Percentiles rank a stretch among this genome's conserved stretches.
Conservation (phyloP, 2,113 vertebrate species). For the Silurus asotus region DNA sequence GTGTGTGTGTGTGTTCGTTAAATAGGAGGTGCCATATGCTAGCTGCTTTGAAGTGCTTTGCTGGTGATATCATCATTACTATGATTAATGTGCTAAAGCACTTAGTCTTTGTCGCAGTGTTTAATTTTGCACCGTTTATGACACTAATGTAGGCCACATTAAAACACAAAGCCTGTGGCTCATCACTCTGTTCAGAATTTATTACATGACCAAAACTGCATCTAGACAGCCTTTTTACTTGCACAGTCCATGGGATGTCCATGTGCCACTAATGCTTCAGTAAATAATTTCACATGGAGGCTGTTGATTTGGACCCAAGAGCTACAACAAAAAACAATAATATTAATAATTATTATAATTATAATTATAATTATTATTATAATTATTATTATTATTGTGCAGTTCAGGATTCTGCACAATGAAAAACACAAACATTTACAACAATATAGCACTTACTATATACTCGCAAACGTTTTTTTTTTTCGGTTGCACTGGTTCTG, state of each 20-base stretch:
- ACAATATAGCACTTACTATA: no score
- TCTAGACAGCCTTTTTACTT: background rate
- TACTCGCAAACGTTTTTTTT: no score
- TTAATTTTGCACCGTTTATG: background rate
- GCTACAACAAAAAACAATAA: background rate
- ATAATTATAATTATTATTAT: no score
- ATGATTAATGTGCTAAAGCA: background rate
- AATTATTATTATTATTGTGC: no score
- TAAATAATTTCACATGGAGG: background rate
- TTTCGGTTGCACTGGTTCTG: no score
- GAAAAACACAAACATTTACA: no score
- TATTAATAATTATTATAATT: no score
- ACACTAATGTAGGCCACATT: background rate
- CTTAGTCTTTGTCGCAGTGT: background rate
- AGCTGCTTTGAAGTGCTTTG: slow-evolving; percentile 34
- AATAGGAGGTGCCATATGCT: background rate
- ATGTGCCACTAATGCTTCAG: background rate
- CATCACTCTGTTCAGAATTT: background rate
- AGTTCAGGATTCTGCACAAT: no score
- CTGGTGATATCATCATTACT: slow-evolving; percentile 20
- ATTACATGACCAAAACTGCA: background rate
- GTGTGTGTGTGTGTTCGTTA: background rate
- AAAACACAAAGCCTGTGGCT: background rate
- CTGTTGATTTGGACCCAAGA: background rate
- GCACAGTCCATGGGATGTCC: background rate